Conservation (phyloP, 1,140 invertebrate species). For the Drosophila neocordata region DNA sequence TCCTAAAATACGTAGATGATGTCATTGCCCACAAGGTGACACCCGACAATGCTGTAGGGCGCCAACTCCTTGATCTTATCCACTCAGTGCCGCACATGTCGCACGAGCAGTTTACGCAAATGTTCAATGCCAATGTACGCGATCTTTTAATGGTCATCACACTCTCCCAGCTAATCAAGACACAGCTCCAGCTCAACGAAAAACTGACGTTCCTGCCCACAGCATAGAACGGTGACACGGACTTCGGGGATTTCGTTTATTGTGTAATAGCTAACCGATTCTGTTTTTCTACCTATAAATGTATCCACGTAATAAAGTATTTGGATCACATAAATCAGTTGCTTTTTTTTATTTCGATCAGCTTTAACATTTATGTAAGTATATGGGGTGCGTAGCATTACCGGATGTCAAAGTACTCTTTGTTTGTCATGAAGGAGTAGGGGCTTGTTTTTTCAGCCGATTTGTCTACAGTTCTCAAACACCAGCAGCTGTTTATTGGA, state of each 20-base stretch:
- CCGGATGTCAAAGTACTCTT: too few species aligned
- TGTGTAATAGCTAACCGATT: constrained; percentile 35
- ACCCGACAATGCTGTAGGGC: constrained; percentile 92
- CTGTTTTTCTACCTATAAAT: constrained; percentile 37
- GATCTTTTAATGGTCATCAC: constrained; percentile 98
- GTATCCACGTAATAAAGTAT: constrained; percentile 61
- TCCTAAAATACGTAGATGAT: constrained; percentile 94
- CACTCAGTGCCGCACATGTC: constrained; percentile 95
- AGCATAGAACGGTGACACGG: constrained; percentile 33
- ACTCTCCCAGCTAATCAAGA: constrained; percentile 97
- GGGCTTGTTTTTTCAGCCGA: too few species aligned
- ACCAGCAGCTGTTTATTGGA: too few species aligned
- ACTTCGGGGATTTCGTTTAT: constrained; percentile 39
- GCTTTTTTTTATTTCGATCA: background rate
- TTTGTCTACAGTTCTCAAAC: too few species aligned
- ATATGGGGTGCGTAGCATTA: background rate
- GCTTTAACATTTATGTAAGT: background rate
- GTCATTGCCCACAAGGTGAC: constrained; percentile 89
- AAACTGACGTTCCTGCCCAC: constrained; percentile 92
- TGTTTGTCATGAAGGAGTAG: too few species aligned
- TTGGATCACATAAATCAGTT: constrained; percentile 17
- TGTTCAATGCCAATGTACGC: constrained; percentile 98
- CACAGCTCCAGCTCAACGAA: constrained; percentile 97
- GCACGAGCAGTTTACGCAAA: constrained; percentile 94
- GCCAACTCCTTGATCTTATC: constrained; percentile 94